These are phyloP conservation scores for Stercorarius parasiticus DNA, from an alignment of 2,113 vertebrate genomes.

Conservation along the genomic window DNA sequence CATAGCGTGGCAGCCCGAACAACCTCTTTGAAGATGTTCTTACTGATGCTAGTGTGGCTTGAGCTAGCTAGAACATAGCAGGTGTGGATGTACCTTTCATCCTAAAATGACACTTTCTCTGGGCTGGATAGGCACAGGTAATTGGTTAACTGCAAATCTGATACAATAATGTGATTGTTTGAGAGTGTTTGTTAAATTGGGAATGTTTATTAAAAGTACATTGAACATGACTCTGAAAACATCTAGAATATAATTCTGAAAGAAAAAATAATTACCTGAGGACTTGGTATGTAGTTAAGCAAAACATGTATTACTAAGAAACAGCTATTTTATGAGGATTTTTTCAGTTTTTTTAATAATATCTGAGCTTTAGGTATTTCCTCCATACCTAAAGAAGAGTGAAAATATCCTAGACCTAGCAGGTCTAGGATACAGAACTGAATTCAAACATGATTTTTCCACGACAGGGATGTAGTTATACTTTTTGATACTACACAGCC, in stretches of 20 bases:
- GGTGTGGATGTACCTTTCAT: neutral
- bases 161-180: neutral
- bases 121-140: neutral
- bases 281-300: neutral
- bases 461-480: neutral
- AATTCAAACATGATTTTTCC: neutral
- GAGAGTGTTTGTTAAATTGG: neutral
- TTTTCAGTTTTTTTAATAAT: neutral
- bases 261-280: neutral
- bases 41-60: neutral
- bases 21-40: neutral
- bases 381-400: neutral
- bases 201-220: neutral
- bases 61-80: neutral
- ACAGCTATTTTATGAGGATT: neutral
- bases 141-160: neutral
- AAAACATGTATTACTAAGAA: neutral
- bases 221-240: neutral
- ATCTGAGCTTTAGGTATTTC: neutral
- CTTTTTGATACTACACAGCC: neutral
- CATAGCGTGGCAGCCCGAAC: neutral
- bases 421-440: neutral
- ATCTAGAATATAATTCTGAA: neutral
- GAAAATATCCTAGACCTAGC: neutral
- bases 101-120: neutral